Conservation (phyloP, 2,113 vertebrate genomes). For the Paramormyrops kingsleyae region DNA sequence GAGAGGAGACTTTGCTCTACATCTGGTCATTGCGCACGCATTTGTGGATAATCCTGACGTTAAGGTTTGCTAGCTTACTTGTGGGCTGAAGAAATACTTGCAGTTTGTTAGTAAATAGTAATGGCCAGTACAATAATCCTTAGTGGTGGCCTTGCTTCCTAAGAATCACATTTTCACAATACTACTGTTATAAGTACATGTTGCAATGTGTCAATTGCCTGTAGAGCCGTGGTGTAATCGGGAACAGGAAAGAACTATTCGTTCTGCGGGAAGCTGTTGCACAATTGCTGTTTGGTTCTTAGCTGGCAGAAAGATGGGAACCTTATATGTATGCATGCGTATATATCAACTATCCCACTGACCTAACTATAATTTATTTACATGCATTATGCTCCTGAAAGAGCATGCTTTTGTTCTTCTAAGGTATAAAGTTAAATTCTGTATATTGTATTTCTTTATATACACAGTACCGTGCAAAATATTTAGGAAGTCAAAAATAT, state of each 20-base stretch:
- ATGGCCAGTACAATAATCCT: background rate
- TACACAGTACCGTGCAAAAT: background rate
- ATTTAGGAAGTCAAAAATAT: background rate
- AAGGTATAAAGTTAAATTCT: background rate
- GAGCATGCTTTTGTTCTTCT: background rate
- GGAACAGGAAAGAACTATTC: background rate
- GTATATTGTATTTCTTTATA: background rate
- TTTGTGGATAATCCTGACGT: background rate
- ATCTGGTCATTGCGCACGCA: background rate
- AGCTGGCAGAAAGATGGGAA: background rate
- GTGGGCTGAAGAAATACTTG: background rate
- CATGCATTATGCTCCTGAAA: background rate
- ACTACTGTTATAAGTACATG: background rate
- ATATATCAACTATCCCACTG: background rate
- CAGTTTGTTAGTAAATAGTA: background rate
- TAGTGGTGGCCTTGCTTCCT: background rate
- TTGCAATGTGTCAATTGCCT: no score
- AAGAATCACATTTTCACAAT: conserved; percentile 1
- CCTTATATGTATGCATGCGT: background rate
- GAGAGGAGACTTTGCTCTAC: background rate
- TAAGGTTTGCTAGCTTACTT: background rate
- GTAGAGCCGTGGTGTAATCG: background rate
- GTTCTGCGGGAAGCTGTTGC: background rate
- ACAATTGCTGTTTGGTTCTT: background rate
- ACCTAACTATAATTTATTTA: background rate